Evolutionary conservation across 2,113 vertebrate genomes (phyloP).

Genomic region (Grallaria varia): DNA sequence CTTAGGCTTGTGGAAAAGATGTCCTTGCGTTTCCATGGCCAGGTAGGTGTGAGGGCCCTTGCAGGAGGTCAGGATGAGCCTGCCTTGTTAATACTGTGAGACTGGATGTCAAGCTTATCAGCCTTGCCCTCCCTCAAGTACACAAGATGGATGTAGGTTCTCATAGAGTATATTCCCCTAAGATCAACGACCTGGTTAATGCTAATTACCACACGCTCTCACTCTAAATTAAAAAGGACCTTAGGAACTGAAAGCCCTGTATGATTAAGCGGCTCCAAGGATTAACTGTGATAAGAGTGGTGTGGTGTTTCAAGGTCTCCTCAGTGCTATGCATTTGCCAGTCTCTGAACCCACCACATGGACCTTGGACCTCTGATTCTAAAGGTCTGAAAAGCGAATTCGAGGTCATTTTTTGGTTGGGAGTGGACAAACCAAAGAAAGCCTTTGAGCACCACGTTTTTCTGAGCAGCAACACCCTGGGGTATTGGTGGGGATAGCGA

Average conservation of each 20-base stretch:
- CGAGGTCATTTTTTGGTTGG: neutral
- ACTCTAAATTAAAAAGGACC: slow-evolving; percentile 66
- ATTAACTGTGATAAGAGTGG: slow-evolving; percentile 36
- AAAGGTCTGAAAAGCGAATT: neutral
- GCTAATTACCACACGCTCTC: slow-evolving; percentile 57
- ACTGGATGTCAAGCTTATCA: neutral
- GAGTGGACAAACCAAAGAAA: neutral
- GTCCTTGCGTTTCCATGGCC: neutral
- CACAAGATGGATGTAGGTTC: slow-evolving; percentile 44
- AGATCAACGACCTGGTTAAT: slow-evolving; percentile 62
- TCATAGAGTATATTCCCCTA: slow-evolving; percentile 12
- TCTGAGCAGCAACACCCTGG: neutral
- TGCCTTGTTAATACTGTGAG: slow-evolving; percentile 28
- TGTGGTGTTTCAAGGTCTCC: slow-evolving; percentile 14
- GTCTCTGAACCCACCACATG: neutral
- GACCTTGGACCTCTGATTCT: neutral
- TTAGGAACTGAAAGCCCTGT: slow-evolving; percentile 41
- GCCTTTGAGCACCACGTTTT: neutral
- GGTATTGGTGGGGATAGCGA: neutral
- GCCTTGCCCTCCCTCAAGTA: neutral
- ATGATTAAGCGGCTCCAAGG: slow-evolving; percentile 62
- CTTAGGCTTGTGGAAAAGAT: neutral
- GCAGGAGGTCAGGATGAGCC: slow-evolving; percentile 16
- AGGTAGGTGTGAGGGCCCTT: neutral
- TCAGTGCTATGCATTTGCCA: neutral